Evolutionary conservation across 2,113 vertebrate genomes (phyloP).

Genomic region (Clarias gariepinus): DNA sequence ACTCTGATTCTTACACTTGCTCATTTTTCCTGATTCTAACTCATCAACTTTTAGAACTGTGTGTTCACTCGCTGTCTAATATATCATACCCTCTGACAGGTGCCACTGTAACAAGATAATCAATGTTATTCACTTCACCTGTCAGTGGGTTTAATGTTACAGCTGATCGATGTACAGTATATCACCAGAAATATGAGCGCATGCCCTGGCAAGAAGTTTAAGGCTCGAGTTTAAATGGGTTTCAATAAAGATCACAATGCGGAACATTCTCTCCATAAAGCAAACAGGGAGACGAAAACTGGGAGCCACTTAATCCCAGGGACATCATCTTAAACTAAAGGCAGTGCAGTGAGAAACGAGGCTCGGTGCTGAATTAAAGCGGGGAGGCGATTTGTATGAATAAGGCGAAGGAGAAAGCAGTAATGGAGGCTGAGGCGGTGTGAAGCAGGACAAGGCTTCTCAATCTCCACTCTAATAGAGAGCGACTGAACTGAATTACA

Average conservation of each 20-base stretch:
- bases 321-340: neutral
- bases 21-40: no score
- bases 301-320: neutral
- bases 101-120: no score
- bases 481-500: constrained; percentile 72
- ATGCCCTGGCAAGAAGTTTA: neutral
- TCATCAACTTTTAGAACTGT: no score
- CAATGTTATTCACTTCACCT: no score
- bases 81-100: no score
- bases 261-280: neutral
- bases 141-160: no score
- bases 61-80: no score
- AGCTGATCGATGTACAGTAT: no score
- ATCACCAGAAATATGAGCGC: neutral
- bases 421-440: constrained; percentile 40
- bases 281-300: neutral
- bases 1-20: no score
- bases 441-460: constrained; percentile 65
- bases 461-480: constrained; percentile 72
- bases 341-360: neutral
- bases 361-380: neutral
- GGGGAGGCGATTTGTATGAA: neutral
- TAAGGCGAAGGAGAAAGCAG: constrained; percentile 9
- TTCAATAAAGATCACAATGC: neutral
- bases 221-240: neutral